Evolutionary conservation across 2,888 invertebrate genomes (phyloP).

Genomic region (Podotricha telesiphe): DNA sequence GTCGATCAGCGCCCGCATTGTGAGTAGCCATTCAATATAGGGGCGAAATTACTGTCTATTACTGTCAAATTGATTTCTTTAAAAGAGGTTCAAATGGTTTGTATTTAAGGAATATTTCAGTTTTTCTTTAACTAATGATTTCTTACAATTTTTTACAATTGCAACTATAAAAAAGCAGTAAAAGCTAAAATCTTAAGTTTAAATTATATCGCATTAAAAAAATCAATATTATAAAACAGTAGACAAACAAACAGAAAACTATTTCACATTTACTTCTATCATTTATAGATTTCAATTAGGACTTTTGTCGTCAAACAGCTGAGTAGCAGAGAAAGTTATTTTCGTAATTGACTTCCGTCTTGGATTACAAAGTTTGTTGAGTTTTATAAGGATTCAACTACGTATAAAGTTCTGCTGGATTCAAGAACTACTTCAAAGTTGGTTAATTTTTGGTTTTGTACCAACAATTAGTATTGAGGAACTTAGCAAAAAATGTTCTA

Average conservation of each 20-base stretch:
- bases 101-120: too few species aligned
- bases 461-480: neutral
- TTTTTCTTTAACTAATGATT: too few species aligned
- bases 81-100: too few species aligned
- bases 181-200: too few species aligned
- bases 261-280: slow-evolving; percentile 4
- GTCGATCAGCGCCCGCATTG: slow-evolving; percentile 90
- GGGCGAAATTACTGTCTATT: too few species aligned
- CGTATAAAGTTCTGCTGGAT: neutral
- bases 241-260: neutral
- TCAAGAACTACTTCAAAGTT: slow-evolving; percentile 2
- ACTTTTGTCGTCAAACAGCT: slow-evolving; percentile 6
- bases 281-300: slow-evolving; percentile 19
- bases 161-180: too few species aligned
- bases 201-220: too few species aligned
- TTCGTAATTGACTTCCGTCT: slow-evolving; percentile 21
- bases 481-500: neutral
- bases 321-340: slow-evolving; percentile 8
- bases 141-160: too few species aligned
- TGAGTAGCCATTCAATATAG: slow-evolving; percentile 72
- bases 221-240: too few species aligned
- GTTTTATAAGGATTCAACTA: slow-evolving; percentile 13
- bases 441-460: slow-evolving; percentile 7
- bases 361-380: slow-evolving; percentile 17
- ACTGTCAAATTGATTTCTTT: too few species aligned